These are phyloP conservation scores for Sebastes fasciatus DNA, from an alignment of 2,113 vertebrate genomes.

Conservation along the genomic window DNA sequence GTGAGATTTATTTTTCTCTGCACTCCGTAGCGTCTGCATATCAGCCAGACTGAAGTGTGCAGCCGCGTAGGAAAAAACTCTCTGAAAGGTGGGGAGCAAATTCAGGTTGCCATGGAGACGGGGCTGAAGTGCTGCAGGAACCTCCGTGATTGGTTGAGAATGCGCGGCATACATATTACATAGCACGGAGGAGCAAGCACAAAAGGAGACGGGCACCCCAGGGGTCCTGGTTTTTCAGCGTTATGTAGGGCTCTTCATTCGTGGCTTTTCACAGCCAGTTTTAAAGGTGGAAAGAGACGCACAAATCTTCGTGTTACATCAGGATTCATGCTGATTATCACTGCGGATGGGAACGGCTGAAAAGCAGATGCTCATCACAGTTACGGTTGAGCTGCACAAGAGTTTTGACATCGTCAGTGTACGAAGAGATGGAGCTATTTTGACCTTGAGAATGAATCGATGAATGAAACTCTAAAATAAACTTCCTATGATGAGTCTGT, in stretches of 20 bases:
- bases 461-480: conserved; percentile 1
- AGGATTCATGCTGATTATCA: neutral
- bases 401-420: neutral
- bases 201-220: conserved; percentile 40
- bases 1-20: conserved; percentile 14
- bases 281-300: neutral
- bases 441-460: conserved; percentile 42
- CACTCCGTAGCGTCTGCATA: conserved; percentile 32
- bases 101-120: conserved; percentile 73
- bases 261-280: neutral
- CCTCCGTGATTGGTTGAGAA: conserved; percentile 52
- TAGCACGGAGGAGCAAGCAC: conserved; percentile 15
- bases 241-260: conserved; percentile 2
- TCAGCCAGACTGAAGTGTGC: conserved; percentile 12
- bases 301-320: neutral
- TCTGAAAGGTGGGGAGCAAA: conserved; percentile 29
- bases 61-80: conserved; percentile 32
- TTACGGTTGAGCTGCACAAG: neutral
- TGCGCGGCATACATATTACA: conserved; percentile 53
- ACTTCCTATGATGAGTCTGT: neutral
- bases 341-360: conserved; percentile 2
- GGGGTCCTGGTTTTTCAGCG: conserved; percentile 25
- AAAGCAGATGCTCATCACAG: neutral
- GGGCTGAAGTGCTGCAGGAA: conserved; percentile 34
- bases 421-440: neutral